Conservation (phyloP, 2,797 vertebrate species). For the Remorina albescens region DNA sequence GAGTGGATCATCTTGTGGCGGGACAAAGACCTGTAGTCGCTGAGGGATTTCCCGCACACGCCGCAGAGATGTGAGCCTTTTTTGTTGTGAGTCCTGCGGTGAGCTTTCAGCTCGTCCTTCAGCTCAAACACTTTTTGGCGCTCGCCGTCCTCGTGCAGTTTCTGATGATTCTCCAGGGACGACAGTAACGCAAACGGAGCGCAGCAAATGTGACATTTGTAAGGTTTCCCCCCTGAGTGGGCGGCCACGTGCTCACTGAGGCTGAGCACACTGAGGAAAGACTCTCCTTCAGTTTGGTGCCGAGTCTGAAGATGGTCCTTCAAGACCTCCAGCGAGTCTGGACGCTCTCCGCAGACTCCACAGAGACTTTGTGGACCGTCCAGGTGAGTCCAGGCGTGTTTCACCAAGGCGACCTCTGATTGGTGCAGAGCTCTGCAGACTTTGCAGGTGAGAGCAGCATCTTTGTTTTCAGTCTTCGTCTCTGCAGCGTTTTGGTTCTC, state of each 20-base stretch:
- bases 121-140: slow-evolving; percentile 35
- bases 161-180: slow-evolving; percentile 28
- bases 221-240: neutral
- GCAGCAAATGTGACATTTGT: slow-evolving; percentile 18
- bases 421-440: slow-evolving; percentile 34
- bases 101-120: slow-evolving; percentile 33
- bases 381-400: slow-evolving; percentile 52
- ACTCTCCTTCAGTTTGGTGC: slow-evolving; percentile 29
- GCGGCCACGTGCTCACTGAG: slow-evolving; percentile 13
- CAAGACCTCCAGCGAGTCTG: neutral
- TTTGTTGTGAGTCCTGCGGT: slow-evolving; percentile 10
- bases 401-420: neutral
- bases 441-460: slow-evolving; percentile 10
- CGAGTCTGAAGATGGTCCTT: slow-evolving; percentile 35
- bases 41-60: slow-evolving; percentile 66
- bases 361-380: slow-evolving; percentile 37
- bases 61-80: slow-evolving; percentile 57
- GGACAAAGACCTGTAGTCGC: slow-evolving; percentile 55
- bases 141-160: neutral
- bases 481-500: neutral
- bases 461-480: neutral
- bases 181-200: neutral
- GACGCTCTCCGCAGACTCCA: slow-evolving; percentile 50
- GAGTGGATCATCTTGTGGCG: slow-evolving; percentile 72
- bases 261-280: slow-evolving; percentile 1